Evolutionary conservation across 2,797 vertebrate genomes (phyloP).

Genomic region (Rhincodon typus): DNA sequence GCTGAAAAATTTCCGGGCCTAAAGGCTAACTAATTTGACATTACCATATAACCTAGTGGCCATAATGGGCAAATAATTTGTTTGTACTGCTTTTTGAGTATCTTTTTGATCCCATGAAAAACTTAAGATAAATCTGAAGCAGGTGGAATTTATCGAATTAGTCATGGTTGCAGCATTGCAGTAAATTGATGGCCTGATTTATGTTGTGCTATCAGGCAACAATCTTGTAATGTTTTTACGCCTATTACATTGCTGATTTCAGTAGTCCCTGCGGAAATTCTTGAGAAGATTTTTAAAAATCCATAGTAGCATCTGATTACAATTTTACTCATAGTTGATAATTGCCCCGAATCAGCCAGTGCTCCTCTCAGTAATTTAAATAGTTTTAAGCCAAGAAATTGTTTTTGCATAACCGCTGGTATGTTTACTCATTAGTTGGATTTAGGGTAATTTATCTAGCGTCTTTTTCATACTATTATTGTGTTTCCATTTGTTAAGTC

Average conservation of each 20-base stretch:
- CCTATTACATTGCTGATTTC: neutral
- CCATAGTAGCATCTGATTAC: neutral
- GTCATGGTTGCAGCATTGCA: neutral
- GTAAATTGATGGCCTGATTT: neutral
- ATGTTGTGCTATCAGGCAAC: neutral
- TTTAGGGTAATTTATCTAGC: neutral
- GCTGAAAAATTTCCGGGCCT: neutral
- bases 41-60: neutral
- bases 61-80: constrained; percentile 16
- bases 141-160: neutral
- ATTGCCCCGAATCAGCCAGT: neutral
- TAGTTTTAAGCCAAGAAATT: neutral
- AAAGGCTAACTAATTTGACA: neutral
- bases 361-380: neutral
- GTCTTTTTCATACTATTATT: neutral
- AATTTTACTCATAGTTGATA: neutral
- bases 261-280: neutral
- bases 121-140: neutral
- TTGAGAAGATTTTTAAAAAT: neutral
- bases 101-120: neutral
- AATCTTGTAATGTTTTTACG: neutral
- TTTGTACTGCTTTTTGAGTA: neutral
- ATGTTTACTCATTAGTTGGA: neutral
- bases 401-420: neutral
- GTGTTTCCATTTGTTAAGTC: neutral